These are phyloP conservation scores for Coboldia fuscipes DNA, from an alignment of 1,140 invertebrate genomes.

Conservation along the genomic window DNA sequence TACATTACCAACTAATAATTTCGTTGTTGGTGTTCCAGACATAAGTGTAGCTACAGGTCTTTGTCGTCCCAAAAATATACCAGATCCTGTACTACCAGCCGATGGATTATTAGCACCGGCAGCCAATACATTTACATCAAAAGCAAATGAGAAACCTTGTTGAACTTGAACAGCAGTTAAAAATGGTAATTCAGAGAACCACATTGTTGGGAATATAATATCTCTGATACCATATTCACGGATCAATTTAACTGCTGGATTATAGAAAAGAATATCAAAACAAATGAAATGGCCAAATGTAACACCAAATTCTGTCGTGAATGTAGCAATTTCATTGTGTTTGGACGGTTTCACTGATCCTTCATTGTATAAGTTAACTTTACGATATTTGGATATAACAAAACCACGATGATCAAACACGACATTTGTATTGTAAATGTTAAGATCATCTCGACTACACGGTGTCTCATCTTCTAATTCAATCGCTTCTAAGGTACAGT, in stretches of 20 bases:
- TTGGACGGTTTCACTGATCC: slow-evolving; percentile 3
- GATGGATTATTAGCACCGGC: slow-evolving; percentile 29
- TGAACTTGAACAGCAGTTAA: slow-evolving; percentile 36
- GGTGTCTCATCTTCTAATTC: no score
- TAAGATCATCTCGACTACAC: slow-evolving; percentile 21
- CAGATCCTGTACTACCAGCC: slow-evolving; percentile 32
- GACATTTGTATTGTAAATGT: slow-evolving; percentile 50
- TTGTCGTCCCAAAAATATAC: slow-evolving; percentile 30
- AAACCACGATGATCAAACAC: slow-evolving; percentile 39
- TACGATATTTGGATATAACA: slow-evolving; percentile 41
- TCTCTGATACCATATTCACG: slow-evolving; percentile 28
- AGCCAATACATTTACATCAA: slow-evolving; percentile 33
- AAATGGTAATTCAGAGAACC: slow-evolving; percentile 49
- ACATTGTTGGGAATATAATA: slow-evolving; percentile 45
- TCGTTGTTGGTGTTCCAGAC: slow-evolving; percentile 19
- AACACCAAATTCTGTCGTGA: slow-evolving; percentile 62
- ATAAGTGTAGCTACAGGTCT: slow-evolving; percentile 24
- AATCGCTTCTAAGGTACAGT: background rate
- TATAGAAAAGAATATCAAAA: slow-evolving; percentile 51
- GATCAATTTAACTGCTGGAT: slow-evolving; percentile 23
- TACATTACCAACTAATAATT: slow-evolving; percentile 24
- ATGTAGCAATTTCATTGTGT: slow-evolving; percentile 28
- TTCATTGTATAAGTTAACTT: slow-evolving; percentile 46
- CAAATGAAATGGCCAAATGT: slow-evolving; percentile 59
- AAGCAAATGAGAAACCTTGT: slow-evolving; percentile 28